Base-by-base conservation (phyloP, 2,797 vertebrate species). In the Gallinago nigripennis region DNA sequence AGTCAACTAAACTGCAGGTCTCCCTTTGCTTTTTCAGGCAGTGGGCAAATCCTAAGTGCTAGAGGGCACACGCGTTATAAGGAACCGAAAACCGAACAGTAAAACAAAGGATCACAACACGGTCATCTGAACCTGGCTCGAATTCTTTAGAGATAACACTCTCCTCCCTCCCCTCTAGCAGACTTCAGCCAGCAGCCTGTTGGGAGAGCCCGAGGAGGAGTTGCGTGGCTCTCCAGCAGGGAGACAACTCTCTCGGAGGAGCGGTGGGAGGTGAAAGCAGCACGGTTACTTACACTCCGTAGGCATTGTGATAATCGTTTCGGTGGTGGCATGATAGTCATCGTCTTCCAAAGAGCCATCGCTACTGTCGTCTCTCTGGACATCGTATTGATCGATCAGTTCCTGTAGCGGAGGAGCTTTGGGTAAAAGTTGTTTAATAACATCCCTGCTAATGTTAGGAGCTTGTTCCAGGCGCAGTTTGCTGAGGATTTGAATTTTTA, bases 381-480 rank as follows among this genome's bases (percentile, higher is more conserved):
- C 98, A 51, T 99, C 99, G 95, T 99, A 99, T 97, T 99, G 99
- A 98, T 99, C 99, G 89, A 99, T 99, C 48, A 99, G 98, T 97
- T 99, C 99, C 98, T 99, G 99, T 84, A 99, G 98, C 41, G 99
- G 99, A 90, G 99, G 99, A 96, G 99, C 99, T 97, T 98, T 99
- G 96, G 99, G 99, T 97, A 99, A 97, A 84, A 99, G 99, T 98
- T 99, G 99, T 92, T 98, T 98, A 94, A 99, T 98, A 84, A 98
- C 98, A 92, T 99, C 99, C 94, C 99, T 98, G 98, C 99, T 99
- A 97, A 99, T 99, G 88, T 99, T 99, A 31, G 99, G 99, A 92
- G 99, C 99, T 92, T 99, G 98, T 91, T 99, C 99, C 98, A 99
- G 99, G 5, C 99, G 99, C 96, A 99, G 99, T 97, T 99, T 99